Conservation (phyloP, 2,113 vertebrate species). For the Bubo bubo region DNA sequence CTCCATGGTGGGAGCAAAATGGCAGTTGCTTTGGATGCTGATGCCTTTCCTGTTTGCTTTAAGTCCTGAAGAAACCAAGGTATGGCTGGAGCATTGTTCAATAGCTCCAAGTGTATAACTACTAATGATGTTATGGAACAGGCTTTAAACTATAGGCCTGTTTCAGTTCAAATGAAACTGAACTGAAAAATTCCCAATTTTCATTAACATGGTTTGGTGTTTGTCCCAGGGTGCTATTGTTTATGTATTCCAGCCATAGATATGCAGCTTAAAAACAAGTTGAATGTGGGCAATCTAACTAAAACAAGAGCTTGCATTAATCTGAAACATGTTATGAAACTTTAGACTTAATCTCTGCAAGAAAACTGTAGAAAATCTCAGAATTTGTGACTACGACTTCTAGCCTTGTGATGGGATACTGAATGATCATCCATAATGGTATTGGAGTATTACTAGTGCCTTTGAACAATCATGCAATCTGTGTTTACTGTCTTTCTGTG, state of each 20-base stretch:
- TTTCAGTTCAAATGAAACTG: background rate
- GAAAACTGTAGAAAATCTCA: background rate
- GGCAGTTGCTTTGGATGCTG: background rate
- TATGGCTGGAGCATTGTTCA: background rate
- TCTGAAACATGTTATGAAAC: background rate
- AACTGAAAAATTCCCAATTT: background rate
- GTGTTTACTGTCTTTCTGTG: background rate
- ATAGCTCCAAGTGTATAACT: background rate
- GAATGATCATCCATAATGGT: background rate
- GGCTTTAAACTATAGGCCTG: background rate
- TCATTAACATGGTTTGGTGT: background rate
- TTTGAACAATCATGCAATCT: background rate
- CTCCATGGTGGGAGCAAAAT: background rate
- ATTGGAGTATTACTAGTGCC: background rate
- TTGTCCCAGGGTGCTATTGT: background rate
- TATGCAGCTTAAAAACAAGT: background rate
- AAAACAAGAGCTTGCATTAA: background rate
- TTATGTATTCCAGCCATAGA: background rate
- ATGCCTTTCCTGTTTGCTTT: background rate
- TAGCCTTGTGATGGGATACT: accelerated
- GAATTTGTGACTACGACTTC: background rate
- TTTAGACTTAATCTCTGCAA: background rate
- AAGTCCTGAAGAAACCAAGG: background rate
- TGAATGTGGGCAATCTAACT: background rate
- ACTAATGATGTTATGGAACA: background rate